phyloP scores from a whole-genome alignment of 1,140 invertebrate genomes.

The Kradibia gibbosae region DNA sequence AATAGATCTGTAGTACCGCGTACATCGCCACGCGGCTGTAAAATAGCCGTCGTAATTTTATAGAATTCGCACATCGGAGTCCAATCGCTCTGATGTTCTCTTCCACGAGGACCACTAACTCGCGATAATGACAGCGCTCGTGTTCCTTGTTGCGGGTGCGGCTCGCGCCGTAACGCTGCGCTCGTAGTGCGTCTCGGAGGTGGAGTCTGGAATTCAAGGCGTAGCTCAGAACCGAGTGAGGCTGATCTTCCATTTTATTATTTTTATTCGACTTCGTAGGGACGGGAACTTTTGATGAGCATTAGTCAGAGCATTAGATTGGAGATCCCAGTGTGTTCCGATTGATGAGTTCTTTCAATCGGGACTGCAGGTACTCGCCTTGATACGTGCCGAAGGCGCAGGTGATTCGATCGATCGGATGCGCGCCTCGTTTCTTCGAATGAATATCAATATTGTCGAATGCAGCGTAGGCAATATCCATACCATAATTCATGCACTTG shows the following conservation, averaged over 20 bases:
- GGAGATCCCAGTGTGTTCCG: slow-evolving; percentile 3
- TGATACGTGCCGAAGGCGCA: slow-evolving; percentile 49
- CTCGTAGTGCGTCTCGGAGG: slow-evolving; percentile 24
- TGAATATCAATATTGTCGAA: slow-evolving; percentile 1
- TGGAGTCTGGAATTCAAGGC: slow-evolving; percentile 57
- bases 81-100: slow-evolving; percentile 21
- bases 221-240: slow-evolving; percentile 26
- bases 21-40: not conserved
- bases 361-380: slow-evolving; percentile 27
- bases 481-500: not conserved
- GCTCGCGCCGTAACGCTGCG: not conserved
- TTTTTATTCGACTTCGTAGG: slow-evolving; percentile 57
- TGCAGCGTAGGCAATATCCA: not conserved
- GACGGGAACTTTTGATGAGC: slow-evolving; percentile 53
- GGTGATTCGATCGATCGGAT: slow-evolving; percentile 53
- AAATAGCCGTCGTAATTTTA: slow-evolving; percentile 33
- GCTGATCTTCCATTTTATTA: slow-evolving; percentile 49
- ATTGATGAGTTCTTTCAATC: slow-evolving; percentile 25
- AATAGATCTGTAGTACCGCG: not conserved
- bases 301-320: slow-evolving; percentile 58
- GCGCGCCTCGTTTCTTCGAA: slow-evolving; percentile 9
- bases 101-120: slow-evolving; percentile 58
- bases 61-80: slow-evolving; percentile 39
- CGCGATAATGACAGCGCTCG: slow-evolving; percentile 54
- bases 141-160: slow-evolving; percentile 1